phyloP scores from a whole-genome alignment of 2,797 vertebrate species.

The Scolopax rusticola region DNA sequence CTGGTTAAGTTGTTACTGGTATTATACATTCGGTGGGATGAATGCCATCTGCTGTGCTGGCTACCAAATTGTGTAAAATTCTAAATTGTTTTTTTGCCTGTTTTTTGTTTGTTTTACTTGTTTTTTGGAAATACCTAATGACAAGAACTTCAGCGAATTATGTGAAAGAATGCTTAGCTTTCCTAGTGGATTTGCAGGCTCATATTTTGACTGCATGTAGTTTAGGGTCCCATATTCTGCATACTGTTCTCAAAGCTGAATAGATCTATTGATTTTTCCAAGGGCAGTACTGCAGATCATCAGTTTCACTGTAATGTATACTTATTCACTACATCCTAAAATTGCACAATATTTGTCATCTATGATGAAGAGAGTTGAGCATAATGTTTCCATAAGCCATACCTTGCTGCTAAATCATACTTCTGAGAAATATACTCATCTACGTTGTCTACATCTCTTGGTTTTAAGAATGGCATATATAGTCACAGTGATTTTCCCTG shows the following conservation, averaged over 20 bases:
- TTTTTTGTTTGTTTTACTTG: not conserved
- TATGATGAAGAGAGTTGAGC: not conserved
- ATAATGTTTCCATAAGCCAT: not conserved
- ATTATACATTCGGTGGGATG: not conserved
- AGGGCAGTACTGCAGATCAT: not conserved
- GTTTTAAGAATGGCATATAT: not conserved
- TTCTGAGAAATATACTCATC: not conserved
- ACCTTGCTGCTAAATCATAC: not conserved
- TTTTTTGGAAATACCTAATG: not conserved
- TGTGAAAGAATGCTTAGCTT: not conserved
- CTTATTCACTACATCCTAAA: not conserved
- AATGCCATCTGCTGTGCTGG: not conserved
- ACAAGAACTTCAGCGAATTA: not conserved
- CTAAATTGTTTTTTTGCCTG: not conserved
- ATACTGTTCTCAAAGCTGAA: not conserved
- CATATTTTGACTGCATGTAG: not conserved
- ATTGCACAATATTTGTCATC: not conserved
- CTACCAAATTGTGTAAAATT: not conserved
- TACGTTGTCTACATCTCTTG: not conserved
- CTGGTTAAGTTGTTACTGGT: not conserved
- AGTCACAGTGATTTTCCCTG: not conserved
- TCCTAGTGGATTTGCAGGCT: not conserved
- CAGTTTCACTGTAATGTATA: not conserved
- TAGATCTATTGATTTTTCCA: not conserved
- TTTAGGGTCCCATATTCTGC: not conserved